Conservation (phyloP, 1,140 invertebrate genomes). For the Drosophila parvula region DNA sequence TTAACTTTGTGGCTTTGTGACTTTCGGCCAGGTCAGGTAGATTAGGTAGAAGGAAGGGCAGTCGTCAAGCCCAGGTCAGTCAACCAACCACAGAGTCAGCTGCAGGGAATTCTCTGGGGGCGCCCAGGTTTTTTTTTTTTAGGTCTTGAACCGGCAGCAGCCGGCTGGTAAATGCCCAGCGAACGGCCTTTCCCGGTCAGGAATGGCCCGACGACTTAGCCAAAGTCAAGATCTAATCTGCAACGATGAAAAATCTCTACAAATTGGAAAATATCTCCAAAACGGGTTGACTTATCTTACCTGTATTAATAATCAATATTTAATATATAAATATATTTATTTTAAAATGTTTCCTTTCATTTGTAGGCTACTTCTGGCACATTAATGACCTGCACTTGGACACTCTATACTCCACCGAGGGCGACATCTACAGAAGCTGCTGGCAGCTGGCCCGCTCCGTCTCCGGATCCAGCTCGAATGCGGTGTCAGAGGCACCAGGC, state of each 20-base stretch:
- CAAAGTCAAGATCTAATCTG: constrained; percentile 40
- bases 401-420: constrained; percentile 89
- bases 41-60: constrained; percentile 16
- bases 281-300: too few relatives aligned
- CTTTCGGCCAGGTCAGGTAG: not conserved
- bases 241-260: not conserved
- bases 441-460: constrained; percentile 79
- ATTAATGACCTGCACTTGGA: constrained; percentile 96
- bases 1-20: constrained; percentile 49
- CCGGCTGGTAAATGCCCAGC: constrained; percentile 49
- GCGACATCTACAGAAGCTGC: constrained; percentile 86
- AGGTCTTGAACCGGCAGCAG: constrained; percentile 31
- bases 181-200: constrained; percentile 58
- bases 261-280: not conserved
- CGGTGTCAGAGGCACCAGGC: constrained; percentile 84
- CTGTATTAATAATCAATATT: not conserved
- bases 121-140: constrained; percentile 16
- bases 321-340: constrained; percentile 7
- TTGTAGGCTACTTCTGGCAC: constrained; percentile 96
- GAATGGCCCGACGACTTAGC: constrained; percentile 52
- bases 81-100: constrained; percentile 33
- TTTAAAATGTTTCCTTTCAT: constrained; percentile 55
- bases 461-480: constrained; percentile 20
- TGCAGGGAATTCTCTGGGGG: constrained; percentile 19
- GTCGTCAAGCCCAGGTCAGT: constrained; percentile 16